Evolutionary conservation across 1,140 invertebrate species (phyloP).

Genomic region (Drosophila elegans): DNA sequence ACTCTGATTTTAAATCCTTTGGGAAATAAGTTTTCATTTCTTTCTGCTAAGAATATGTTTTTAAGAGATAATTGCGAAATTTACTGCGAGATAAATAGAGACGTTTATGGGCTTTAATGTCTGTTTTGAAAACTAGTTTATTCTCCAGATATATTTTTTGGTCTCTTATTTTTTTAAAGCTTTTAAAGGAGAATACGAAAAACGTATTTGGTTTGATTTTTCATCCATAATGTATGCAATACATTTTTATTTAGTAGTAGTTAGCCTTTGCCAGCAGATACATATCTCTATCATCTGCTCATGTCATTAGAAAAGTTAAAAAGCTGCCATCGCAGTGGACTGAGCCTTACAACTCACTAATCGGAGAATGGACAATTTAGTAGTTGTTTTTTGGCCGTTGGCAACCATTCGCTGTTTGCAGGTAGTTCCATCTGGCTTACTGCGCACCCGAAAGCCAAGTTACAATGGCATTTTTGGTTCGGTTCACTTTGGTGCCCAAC

Average conservation of each 20-base stretch:
- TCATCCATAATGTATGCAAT: background rate
- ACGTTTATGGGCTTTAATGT: too few relatives aligned
- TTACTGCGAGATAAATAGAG: too few relatives aligned
- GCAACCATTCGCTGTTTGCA: conserved; percentile 27
- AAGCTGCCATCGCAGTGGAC: conserved; percentile 7
- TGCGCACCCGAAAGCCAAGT: conserved; percentile 28
- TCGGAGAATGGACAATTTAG: conserved; percentile 45
- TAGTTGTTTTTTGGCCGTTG: conserved; percentile 32
- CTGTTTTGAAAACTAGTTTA: too few relatives aligned
- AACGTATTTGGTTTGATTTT: too few relatives aligned
- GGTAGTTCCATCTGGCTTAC: conserved; percentile 37
- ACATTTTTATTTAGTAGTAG: background rate
- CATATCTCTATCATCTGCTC: background rate
- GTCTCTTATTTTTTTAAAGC: too few relatives aligned
- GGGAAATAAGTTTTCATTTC: background rate
- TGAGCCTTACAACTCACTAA: conserved; percentile 16
- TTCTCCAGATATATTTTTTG: too few relatives aligned
- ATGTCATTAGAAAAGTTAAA: conserved; percentile 16
- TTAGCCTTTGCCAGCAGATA: background rate
- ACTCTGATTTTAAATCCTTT: background rate
- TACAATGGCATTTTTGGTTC: conserved; percentile 35
- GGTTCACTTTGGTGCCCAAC: conserved; percentile 31
- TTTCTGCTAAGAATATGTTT: too few relatives aligned
- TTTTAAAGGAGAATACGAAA: too few relatives aligned
- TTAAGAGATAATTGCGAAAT: too few relatives aligned